These are phyloP conservation scores for Phrynosoma platyrhinos DNA, from an alignment of 2,113 vertebrate species.

Conservation along the genomic window DNA sequence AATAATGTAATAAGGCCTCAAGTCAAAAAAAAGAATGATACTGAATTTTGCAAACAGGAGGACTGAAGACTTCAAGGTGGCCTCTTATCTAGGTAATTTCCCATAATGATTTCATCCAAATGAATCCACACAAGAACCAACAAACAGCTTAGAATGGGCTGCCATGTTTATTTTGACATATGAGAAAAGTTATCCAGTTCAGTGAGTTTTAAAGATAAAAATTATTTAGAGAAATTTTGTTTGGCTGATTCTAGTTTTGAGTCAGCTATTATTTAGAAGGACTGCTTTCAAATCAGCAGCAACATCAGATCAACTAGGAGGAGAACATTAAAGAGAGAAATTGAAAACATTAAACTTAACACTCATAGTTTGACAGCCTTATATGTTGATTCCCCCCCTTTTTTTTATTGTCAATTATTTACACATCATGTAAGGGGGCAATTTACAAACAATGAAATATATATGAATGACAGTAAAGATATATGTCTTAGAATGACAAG, in stretches of 20 bases:
- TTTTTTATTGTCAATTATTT: constrained; percentile 69
- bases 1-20: background rate
- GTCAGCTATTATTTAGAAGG: constrained; percentile 43
- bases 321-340: constrained; percentile 47
- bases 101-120: background rate
- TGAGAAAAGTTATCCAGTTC: background rate
- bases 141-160: background rate
- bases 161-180: constrained; percentile 8
- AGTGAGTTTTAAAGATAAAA: constrained; percentile 2
- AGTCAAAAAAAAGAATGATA: too few species aligned
- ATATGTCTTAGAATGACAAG: constrained; percentile 54
- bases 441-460: constrained; percentile 61
- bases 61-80: background rate
- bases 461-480: constrained; percentile 62
- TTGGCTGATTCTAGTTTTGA: constrained; percentile 42
- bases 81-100: background rate
- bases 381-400: constrained; percentile 1
- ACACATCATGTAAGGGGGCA: constrained; percentile 49
- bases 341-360: constrained; percentile 46
- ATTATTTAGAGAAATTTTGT: constrained; percentile 17
- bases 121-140: background rate
- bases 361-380: constrained; percentile 55
- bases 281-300: constrained; percentile 57
- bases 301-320: constrained; percentile 39
- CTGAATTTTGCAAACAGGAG: background rate